Conservation (phyloP, 2,113 vertebrate genomes). For the Callipepla californica region DNA sequence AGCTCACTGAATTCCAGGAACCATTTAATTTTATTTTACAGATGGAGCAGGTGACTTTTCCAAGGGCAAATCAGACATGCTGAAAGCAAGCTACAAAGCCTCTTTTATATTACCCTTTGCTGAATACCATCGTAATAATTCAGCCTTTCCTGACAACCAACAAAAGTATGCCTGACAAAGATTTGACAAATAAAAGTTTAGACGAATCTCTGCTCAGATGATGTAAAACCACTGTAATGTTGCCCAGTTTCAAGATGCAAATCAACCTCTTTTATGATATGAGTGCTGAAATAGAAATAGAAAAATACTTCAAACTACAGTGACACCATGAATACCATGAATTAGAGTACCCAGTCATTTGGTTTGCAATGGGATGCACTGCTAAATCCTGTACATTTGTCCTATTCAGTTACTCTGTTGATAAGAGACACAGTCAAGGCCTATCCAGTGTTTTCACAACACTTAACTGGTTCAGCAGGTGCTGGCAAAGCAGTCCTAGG, state of each 20-base stretch:
- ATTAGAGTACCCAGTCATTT: background rate
- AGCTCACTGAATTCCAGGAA: background rate
- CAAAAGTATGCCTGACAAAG: background rate
- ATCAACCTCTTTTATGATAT: background rate
- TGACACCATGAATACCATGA: background rate
- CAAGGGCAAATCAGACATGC: background rate
- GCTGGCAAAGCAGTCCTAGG: slow-evolving; percentile 27
- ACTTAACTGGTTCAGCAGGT: slow-evolving; percentile 39
- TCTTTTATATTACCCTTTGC: background rate
- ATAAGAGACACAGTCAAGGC: slow-evolving; percentile 58
- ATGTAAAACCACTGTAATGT: background rate
- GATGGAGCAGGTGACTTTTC: background rate
- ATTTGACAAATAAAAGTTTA: background rate
- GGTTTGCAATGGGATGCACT: background rate
- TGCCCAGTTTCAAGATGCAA: background rate
- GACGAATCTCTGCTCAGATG: background rate
- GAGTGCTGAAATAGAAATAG: background rate
- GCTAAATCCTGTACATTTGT: slow-evolving; percentile 11
- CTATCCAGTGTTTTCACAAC: slow-evolving; percentile 74
- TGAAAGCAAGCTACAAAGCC: background rate
- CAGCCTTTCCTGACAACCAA: background rate
- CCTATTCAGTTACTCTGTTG: slow-evolving; percentile 32
- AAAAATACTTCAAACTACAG: background rate
- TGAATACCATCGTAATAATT: background rate
- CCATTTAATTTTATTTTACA: background rate